phyloP scores from a whole-genome alignment of 1,140 invertebrate species.

The Penaeus japonicus region DNA sequence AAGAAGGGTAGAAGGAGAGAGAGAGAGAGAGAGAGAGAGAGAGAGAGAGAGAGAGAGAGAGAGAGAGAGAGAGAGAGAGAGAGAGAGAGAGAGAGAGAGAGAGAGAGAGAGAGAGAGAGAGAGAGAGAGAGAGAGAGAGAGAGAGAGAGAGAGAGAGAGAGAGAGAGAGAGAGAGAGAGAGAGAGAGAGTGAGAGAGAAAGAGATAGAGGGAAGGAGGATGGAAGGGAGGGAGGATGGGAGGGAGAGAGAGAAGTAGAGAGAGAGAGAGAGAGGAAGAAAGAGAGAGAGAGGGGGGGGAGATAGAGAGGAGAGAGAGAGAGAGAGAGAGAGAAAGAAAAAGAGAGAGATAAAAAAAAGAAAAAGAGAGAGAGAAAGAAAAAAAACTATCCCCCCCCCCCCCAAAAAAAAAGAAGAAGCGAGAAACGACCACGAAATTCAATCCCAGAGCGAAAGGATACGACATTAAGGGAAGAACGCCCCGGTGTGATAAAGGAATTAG shows the following conservation, averaged over 20 bases:
- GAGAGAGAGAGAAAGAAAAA: neutral
- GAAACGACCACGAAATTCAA: neutral
- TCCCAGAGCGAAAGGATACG: too few relatives aligned
- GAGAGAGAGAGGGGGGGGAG: neutral
- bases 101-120: slow-evolving; percentile 17
- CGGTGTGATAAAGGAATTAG: neutral
- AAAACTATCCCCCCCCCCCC: neutral
- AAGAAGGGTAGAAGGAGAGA: neutral
- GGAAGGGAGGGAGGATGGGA: neutral
- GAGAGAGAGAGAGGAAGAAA: slow-evolving; percentile 19
- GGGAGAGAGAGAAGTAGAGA: slow-evolving; percentile 13
- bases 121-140: slow-evolving; percentile 16
- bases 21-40: too few relatives aligned
- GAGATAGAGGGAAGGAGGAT: neutral
- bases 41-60: neutral
- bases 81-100: slow-evolving; percentile 15
- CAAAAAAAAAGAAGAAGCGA: neutral
- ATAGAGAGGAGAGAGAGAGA: neutral
- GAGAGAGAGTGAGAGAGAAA: neutral
- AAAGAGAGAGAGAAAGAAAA: neutral
- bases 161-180: neutral
- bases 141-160: neutral
- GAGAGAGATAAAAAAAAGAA: neutral
- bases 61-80: neutral
- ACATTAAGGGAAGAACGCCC: too few relatives aligned